Evolutionary conservation across 2,113 vertebrate species (phyloP).

Genomic region (Melanerpes aurifrons): DNA sequence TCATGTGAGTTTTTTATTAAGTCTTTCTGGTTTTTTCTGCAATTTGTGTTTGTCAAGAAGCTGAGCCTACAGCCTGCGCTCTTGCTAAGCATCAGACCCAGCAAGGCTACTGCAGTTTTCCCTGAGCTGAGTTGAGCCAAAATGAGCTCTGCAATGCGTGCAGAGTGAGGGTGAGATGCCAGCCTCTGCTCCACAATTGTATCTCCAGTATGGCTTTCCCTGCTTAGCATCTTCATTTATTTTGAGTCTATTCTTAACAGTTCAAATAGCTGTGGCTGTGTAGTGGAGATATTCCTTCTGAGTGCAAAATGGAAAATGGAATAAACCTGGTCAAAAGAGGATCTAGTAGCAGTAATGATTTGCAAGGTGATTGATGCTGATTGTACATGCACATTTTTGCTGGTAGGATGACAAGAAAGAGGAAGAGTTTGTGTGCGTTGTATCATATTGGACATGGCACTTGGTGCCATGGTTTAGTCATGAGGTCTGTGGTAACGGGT

Average conservation of each 20-base stretch:
- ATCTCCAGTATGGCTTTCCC: not conserved
- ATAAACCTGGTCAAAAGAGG: not conserved
- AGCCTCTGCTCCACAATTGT: not conserved
- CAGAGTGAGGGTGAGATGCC: not conserved
- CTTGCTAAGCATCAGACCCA: not conserved
- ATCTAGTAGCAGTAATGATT: not conserved
- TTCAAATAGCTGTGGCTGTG: not conserved
- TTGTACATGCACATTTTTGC: not conserved
- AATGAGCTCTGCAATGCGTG: not conserved
- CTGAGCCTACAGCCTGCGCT: not conserved
- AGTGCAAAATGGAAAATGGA: not conserved
- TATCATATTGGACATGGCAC: not conserved
- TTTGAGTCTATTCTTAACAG: not conserved
- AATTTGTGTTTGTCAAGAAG: not conserved
- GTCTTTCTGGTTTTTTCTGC: not conserved
- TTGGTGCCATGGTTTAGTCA: too few species aligned
- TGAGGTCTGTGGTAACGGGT: too few species aligned
- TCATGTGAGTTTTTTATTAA: not conserved
- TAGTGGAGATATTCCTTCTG: not conserved
- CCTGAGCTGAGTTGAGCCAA: not conserved
- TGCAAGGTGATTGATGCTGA: not conserved
- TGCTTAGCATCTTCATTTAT: not conserved
- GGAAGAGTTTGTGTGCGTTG: not conserved
- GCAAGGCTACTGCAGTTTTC: not conserved
- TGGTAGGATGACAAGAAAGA: not conserved